These are phyloP conservation scores for Apeira syringaria DNA, from an alignment of 2,888 invertebrate species.

Conservation along the genomic window DNA sequence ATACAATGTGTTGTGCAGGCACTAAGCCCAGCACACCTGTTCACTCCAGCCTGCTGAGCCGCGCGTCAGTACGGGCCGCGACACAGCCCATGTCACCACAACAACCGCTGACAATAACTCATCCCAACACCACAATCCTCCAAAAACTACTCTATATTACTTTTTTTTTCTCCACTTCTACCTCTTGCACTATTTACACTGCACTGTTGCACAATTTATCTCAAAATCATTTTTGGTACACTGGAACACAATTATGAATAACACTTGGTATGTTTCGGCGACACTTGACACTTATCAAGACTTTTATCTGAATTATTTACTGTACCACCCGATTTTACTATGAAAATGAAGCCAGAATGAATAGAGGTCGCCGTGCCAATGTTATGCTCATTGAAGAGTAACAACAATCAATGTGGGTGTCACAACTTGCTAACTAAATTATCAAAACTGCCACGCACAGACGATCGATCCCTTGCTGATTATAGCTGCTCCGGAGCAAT, in stretches of 20 bases:
- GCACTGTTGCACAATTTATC: conserved; percentile 76
- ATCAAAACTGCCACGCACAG: conserved; percentile 49
- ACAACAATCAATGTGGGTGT: conserved; percentile 76
- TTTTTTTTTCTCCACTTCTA: conserved; percentile 44
- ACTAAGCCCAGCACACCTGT: conserved; percentile 67
- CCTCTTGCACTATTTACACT: conserved; percentile 63
- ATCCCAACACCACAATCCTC: conserved; percentile 70
- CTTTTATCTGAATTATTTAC: conserved; percentile 31
- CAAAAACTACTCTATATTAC: conserved; percentile 56
- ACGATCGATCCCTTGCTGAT: conserved; percentile 39
- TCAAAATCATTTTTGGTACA: conserved; percentile 80
- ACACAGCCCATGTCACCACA: conserved; percentile 79
- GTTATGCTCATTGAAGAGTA: conserved; percentile 81
- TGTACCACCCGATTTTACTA: conserved; percentile 50
- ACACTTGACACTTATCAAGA: conserved; percentile 43
- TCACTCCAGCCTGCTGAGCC: conserved; percentile 79
- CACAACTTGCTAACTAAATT: conserved; percentile 52
- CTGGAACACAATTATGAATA: conserved; percentile 59
- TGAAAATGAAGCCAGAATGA: conserved; percentile 55
- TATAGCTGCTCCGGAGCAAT: conserved; percentile 30
- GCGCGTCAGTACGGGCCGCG: conserved; percentile 64
- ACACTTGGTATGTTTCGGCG: conserved; percentile 64
- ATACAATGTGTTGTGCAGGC: conserved; percentile 74
- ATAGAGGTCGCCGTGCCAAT: conserved; percentile 77
- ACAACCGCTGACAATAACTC: conserved; percentile 53